Evolutionary conservation across 2,797 vertebrate genomes (phyloP).

Genomic region (Sebastes minor): DNA sequence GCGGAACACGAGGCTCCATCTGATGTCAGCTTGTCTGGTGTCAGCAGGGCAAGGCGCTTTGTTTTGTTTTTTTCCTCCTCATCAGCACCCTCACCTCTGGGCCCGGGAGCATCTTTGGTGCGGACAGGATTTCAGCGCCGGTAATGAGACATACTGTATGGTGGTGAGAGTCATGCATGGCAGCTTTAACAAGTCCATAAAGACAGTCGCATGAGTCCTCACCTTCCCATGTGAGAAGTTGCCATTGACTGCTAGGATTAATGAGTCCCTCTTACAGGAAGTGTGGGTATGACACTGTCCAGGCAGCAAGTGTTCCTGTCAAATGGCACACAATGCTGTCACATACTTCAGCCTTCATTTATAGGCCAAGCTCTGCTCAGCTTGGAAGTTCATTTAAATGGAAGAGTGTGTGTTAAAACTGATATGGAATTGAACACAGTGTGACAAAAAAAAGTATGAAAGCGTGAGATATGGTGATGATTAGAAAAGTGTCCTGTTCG

Average conservation of each 20-base stretch:
- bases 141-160: slow-evolving; percentile 43
- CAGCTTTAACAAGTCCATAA: slow-evolving; percentile 50
- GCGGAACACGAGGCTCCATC: slow-evolving; percentile 63
- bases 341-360: slow-evolving; percentile 36
- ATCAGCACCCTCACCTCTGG: slow-evolving; percentile 56
- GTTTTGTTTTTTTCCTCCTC: slow-evolving; percentile 49
- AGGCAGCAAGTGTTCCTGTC: slow-evolving; percentile 34
- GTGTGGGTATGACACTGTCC: slow-evolving; percentile 51
- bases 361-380: neutral
- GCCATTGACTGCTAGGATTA: slow-evolving; percentile 53
- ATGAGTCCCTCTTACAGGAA: slow-evolving; percentile 49
- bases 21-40: slow-evolving; percentile 74
- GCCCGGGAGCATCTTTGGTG: slow-evolving; percentile 33
- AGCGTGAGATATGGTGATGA: neutral
- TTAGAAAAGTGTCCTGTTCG: neutral
- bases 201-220: slow-evolving; percentile 30
- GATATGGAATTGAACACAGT: neutral
- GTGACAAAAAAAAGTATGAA: neutral
- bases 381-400: neutral
- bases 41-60: slow-evolving; percentile 65
- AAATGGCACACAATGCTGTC: slow-evolving; percentile 37
- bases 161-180: slow-evolving; percentile 29
- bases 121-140: slow-evolving; percentile 14
- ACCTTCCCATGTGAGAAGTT: slow-evolving; percentile 30
- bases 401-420: neutral